phyloP scores from a whole-genome alignment of 2,113 vertebrate species.

The Sturnira hondurensis region DNA sequence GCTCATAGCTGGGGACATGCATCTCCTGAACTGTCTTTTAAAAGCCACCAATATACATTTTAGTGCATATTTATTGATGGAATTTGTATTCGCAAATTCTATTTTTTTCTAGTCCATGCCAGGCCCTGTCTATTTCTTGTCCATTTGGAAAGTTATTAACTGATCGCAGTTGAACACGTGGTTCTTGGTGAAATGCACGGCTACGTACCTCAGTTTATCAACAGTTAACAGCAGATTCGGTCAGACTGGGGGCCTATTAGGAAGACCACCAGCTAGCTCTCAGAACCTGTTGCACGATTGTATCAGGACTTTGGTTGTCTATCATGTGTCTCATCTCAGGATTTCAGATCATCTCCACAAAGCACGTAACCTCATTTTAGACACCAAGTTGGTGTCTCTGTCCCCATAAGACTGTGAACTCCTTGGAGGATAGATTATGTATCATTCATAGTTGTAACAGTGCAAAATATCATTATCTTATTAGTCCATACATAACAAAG shows the following conservation, averaged over 20 bases:
- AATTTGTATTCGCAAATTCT: neutral
- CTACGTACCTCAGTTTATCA: neutral
- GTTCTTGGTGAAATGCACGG: neutral
- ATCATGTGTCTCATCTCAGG: neutral
- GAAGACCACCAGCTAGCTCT: neutral
- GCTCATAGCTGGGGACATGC: neutral
- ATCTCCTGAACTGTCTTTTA: neutral
- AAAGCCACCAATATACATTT: neutral
- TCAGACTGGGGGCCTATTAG: neutral
- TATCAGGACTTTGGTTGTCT: neutral
- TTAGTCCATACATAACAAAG: neutral
- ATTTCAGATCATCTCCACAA: neutral
- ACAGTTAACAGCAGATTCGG: neutral
- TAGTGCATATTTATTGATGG: neutral
- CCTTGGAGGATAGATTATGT: neutral
- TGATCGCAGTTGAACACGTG: neutral
- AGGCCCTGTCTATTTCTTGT: neutral
- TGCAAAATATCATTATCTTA: neutral
- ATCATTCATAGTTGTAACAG: neutral
- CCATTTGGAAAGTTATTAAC: neutral
- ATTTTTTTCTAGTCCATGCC: neutral
- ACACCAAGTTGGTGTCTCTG: neutral
- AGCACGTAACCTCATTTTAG: neutral
- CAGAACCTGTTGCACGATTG: neutral
- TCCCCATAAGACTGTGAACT: neutral